Evolutionary conservation across 1,140 invertebrate species (phyloP).

Genomic region (Pseudoatta argentina): DNA sequence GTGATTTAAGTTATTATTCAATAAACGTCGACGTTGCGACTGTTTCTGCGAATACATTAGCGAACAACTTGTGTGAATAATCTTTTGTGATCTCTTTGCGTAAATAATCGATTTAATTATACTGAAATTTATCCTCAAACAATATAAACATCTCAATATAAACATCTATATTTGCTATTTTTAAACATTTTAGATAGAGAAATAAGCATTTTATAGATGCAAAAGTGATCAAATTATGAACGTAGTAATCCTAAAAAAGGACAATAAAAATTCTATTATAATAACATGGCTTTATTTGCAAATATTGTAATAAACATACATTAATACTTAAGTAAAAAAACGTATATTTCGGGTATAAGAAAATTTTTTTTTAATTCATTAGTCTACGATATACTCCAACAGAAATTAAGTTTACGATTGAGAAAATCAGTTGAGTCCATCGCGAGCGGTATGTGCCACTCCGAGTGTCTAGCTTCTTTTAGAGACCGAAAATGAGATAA

Average conservation of each 20-base stretch:
- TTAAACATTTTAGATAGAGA: neutral
- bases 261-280: neutral
- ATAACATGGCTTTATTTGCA: neutral
- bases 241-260: no score
- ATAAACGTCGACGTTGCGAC: slow-evolving; percentile 1
- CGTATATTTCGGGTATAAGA: neutral
- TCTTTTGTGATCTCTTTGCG: no score
- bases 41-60: neutral
- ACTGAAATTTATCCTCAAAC: neutral
- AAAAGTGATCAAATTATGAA: neutral
- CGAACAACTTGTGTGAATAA: neutral
- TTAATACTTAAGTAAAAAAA: neutral
- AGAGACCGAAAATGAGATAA: slow-evolving; percentile 9
- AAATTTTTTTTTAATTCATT: neutral
- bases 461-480: neutral
- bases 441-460: neutral
- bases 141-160: neutral
- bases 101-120: neutral
- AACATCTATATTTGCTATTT: neutral
- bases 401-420: no score
- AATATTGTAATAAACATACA: neutral
- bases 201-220: neutral
- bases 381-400: neutral
- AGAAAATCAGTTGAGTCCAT: neutral
- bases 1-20: slow-evolving; percentile 4